Evolutionary conservation across 1,140 invertebrate species (phyloP).

Genomic region (Drosophila baimaii): DNA sequence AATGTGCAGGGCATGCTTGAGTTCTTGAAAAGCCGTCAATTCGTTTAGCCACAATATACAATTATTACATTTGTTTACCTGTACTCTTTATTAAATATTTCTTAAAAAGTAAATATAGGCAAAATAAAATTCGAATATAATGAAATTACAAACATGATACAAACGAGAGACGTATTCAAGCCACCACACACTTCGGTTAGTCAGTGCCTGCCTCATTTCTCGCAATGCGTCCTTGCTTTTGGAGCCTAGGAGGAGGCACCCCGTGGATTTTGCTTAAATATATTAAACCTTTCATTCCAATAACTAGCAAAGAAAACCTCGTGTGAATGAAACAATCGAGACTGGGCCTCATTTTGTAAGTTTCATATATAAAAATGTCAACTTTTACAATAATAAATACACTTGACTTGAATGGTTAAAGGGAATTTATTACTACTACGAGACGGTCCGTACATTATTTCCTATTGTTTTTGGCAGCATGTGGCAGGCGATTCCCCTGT

Average conservation of each 20-base stretch:
- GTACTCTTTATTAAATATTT: slow-evolving; percentile 74
- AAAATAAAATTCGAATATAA: slow-evolving; percentile 76
- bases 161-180: background rate
- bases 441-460: slow-evolving; percentile 45
- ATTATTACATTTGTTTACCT: slow-evolving; percentile 74
- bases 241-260: background rate
- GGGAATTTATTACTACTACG: slow-evolving; percentile 33
- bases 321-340: slow-evolving; percentile 41
- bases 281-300: slow-evolving; percentile 19
- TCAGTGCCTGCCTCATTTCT: slow-evolving; percentile 8
- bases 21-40: slow-evolving; percentile 83
- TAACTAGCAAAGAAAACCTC: slow-evolving; percentile 20
- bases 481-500: slow-evolving; percentile 70
- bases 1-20: slow-evolving; percentile 84
- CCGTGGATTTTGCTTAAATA: slow-evolving; percentile 8
- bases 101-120: slow-evolving; percentile 70
- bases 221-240: slow-evolving; percentile 6
- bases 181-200: background rate
- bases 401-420: slow-evolving; percentile 33
- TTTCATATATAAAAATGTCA: slow-evolving; percentile 37
- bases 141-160: slow-evolving; percentile 42
- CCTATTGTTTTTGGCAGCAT: slow-evolving; percentile 68
- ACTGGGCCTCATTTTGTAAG: slow-evolving; percentile 34
- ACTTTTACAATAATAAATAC: slow-evolving; percentile 43
- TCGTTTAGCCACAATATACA: slow-evolving; percentile 73